phyloP scores from a whole-genome alignment of 2,888 invertebrate species.

The Macrosiphum euphorbiae region DNA sequence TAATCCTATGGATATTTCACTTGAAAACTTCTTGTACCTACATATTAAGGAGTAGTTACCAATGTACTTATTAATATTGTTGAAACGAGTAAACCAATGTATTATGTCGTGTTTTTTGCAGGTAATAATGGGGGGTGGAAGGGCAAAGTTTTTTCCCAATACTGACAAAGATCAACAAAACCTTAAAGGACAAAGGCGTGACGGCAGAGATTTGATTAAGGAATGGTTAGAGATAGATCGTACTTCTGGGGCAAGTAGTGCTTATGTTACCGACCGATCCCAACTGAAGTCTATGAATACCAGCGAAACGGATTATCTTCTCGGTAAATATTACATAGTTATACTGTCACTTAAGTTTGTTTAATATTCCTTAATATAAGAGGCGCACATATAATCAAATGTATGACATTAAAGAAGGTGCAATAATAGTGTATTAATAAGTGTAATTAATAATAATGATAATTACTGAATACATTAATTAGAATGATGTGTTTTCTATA shows the following conservation, averaged over 20 bases:
- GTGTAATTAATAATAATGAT: background rate
- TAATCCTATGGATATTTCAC: background rate
- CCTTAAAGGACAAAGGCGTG: constrained; percentile 75
- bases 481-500: background rate
- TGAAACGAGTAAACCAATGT: background rate
- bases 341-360: background rate
- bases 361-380: background rate
- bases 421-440: background rate
- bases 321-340: constrained; percentile 18
- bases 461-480: background rate
- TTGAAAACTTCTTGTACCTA: background rate
- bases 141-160: constrained; percentile 76
- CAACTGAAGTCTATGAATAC: constrained; percentile 73
- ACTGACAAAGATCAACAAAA: constrained; percentile 74
- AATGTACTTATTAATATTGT: background rate
- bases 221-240: constrained; percentile 77
- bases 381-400: background rate
- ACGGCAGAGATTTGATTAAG: constrained; percentile 78
- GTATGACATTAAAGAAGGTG: background rate
- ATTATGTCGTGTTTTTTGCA: constrained; percentile 74
- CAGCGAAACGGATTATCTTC: constrained; percentile 74
- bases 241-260: constrained; percentile 70
- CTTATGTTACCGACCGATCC: constrained; percentile 69
- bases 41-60: background rate
- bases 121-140: constrained; percentile 91